phyloP scores from a whole-genome alignment of 1,140 invertebrate species.

The Bombus balteatus region DNA sequence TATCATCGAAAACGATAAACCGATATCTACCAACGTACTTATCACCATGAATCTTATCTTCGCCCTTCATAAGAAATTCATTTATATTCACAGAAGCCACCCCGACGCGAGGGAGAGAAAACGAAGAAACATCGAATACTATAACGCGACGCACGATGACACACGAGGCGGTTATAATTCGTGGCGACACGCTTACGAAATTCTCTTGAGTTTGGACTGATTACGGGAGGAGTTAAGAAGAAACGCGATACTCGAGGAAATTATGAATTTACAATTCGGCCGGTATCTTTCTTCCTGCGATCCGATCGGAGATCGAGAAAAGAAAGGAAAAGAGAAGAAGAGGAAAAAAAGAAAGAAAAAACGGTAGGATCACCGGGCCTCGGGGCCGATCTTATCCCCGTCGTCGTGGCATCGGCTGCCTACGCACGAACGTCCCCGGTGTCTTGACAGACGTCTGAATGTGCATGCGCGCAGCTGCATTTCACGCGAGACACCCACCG shows the following conservation, averaged over 20 bases:
- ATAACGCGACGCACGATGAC: background rate
- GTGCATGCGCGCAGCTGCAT: constrained; percentile 65
- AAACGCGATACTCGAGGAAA: constrained; percentile 45
- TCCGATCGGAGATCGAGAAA: constrained; percentile 37
- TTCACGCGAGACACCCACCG: constrained; percentile 66
- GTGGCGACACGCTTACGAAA: constrained; percentile 38
- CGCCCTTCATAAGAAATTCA: background rate
- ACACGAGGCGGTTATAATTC: constrained; percentile 21
- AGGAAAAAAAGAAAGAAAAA: background rate
- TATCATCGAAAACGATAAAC: background rate
- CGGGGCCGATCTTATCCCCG: constrained; percentile 63
- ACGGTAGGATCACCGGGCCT: constrained; percentile 48
- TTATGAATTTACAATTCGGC: constrained; percentile 50
- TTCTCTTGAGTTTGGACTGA: background rate
- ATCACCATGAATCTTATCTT: background rate
- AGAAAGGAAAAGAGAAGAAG: background rate
- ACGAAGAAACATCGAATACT: too few species aligned
- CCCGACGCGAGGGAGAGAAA: too few species aligned
- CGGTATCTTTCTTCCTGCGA: constrained; percentile 56
- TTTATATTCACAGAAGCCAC: background rate
- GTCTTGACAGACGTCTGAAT: constrained; percentile 69
- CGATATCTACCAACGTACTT: background rate
- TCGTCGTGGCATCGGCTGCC: constrained; percentile 60
- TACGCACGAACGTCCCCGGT: constrained; percentile 63
- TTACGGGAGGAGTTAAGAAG: constrained; percentile 34